Percentiles rank a stretch among this genome's conserved stretches.
These are phyloP conservation scores for Chaetophractus vellerosus DNA, from an alignment of 2,797 vertebrate genomes.

Conservation along the genomic window DNA sequence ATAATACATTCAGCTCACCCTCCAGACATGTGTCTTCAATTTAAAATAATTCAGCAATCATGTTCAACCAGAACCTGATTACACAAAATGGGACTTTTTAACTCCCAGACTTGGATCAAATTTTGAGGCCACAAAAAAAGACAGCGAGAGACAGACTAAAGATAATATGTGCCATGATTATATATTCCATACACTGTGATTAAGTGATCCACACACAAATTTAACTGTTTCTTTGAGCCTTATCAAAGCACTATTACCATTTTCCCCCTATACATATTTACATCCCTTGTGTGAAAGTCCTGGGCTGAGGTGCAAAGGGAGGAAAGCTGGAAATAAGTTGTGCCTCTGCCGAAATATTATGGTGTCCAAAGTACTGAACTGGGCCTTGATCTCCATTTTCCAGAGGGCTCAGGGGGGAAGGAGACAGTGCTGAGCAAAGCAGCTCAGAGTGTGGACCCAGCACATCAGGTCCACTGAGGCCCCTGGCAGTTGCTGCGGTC, in stretches of 20 bases:
- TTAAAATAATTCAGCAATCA: conserved; percentile 94
- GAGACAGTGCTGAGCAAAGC: background rate
- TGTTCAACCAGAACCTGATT: conserved; percentile 94
- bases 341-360: conserved; percentile 61
- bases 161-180: conserved; percentile 88
- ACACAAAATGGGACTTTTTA: conserved; percentile 93
- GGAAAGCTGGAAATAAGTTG: conserved; percentile 80
- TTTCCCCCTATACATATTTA: conserved; percentile 84
- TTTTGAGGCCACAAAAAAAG: conserved; percentile 88
- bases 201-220: conserved; percentile 88
- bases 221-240: conserved; percentile 89
- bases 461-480: background rate
- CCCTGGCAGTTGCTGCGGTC: background rate
- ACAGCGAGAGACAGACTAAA: background rate
- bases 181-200: conserved; percentile 89
- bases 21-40: conserved; percentile 93
- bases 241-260: conserved; percentile 86
- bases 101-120: conserved; percentile 92
- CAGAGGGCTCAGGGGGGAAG: conserved; percentile 41
- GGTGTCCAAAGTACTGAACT: conserved; percentile 51
- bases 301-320: conserved; percentile 80
- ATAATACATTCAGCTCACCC: conserved; percentile 90
- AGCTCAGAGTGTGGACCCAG: background rate
- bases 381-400: background rate
- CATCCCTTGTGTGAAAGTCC: conserved; percentile 82